phyloP scores from a whole-genome alignment of 1,140 invertebrate genomes.

The Xylocopa sonorina region DNA sequence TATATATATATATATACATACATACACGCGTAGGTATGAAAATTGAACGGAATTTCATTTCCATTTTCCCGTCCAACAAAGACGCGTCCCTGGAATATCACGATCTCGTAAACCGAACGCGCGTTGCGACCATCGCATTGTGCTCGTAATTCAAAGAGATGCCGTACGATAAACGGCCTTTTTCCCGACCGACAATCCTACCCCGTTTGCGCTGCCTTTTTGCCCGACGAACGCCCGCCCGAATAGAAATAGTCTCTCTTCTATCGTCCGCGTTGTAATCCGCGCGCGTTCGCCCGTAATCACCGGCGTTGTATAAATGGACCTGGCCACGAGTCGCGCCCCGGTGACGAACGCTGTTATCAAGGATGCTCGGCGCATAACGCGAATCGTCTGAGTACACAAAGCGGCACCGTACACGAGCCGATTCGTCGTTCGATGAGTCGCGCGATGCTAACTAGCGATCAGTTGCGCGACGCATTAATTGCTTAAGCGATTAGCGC shows the following conservation, averaged over 20 bases:
- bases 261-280: not conserved
- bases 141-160: constrained; percentile 52
- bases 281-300: not conserved
- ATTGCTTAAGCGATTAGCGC: no score
- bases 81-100: constrained; percentile 9
- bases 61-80: constrained; percentile 28
- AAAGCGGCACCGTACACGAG: no score
- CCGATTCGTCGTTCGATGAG: no score
- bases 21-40: constrained; percentile 20
- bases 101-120: constrained; percentile 42
- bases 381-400: no score
- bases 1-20: no score
- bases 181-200: constrained; percentile 16
- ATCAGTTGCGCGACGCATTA: no score
- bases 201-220: not conserved
- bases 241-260: constrained; percentile 34
- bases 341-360: no score
- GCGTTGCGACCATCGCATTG: constrained; percentile 22
- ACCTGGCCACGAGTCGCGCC: no score
- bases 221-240: not conserved
- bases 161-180: constrained; percentile 48
- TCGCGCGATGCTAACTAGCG: no score
- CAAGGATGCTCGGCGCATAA: no score
- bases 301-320: no score
- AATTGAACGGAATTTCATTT: constrained; percentile 56